Conservation (phyloP, 2,797 vertebrate species). For the Australoheros facetus region DNA sequence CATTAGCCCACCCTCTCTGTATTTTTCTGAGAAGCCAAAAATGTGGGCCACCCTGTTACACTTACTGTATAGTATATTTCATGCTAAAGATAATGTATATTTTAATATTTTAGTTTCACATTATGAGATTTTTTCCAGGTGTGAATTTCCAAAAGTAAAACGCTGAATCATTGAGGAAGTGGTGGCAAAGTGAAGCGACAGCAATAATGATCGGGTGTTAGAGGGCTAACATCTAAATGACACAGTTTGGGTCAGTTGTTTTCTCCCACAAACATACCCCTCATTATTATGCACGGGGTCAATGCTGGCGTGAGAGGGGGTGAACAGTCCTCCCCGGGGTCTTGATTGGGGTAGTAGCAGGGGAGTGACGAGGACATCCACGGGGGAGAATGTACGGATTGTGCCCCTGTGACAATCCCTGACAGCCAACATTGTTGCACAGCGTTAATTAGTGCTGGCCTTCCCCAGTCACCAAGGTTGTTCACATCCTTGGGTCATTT, state of each 20-base stretch:
- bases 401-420: conserved; percentile 65
- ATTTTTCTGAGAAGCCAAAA: conserved; percentile 21
- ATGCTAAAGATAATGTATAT: background rate
- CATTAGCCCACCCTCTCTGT: conserved; percentile 24
- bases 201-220: conserved; percentile 55
- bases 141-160: conserved; percentile 56
- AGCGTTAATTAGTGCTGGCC: conserved; percentile 83
- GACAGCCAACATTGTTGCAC: conserved; percentile 68
- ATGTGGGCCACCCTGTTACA: background rate
- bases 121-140: conserved; percentile 26
- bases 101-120: background rate
- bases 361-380: conserved; percentile 67
- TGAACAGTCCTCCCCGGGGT: conserved; percentile 52
- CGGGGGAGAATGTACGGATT: conserved; percentile 71
- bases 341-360: conserved; percentile 42
- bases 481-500: conserved; percentile 79
- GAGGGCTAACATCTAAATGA: conserved; percentile 51
- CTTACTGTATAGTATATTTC: background rate
- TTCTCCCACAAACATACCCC: conserved; percentile 49
- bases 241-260: conserved; percentile 54
- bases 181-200: conserved; percentile 44
- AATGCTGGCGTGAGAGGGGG: conserved; percentile 64
- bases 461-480: conserved; percentile 84
- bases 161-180: conserved; percentile 36
- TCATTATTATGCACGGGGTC: conserved; percentile 68